These are phyloP conservation scores for Phalera bucephala DNA, from an alignment of 2,888 invertebrate species.

Conservation along the genomic window DNA sequence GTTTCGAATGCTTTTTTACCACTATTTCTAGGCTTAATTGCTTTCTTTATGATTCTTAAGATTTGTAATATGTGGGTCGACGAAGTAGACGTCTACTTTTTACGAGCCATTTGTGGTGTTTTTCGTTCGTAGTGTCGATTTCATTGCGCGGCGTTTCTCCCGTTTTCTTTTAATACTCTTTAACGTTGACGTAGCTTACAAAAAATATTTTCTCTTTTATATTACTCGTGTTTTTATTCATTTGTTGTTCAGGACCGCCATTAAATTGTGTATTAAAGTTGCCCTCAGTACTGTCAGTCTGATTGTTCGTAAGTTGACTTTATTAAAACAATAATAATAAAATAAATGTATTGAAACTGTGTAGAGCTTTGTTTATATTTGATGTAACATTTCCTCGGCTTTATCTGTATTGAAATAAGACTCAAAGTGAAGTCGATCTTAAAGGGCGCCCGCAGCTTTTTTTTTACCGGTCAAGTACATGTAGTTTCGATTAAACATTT, in stretches of 20 bases:
- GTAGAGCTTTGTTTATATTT: constrained; percentile 5
- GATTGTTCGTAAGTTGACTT: constrained; percentile 27
- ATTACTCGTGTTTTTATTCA: constrained; percentile 10
- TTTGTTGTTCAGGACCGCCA: constrained; percentile 2
- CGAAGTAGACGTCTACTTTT: constrained; percentile 32
- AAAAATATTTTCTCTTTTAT: constrained; percentile 11
- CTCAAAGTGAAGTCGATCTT: constrained; percentile 8
- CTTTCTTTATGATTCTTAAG: constrained; percentile 32
- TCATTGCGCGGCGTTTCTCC: constrained; percentile 16
- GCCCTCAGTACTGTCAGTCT: neutral
- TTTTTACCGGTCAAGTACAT: constrained; percentile 38
- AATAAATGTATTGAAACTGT: constrained; percentile 17
- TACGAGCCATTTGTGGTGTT: constrained; percentile 40
- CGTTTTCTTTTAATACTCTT: constrained; percentile 10
- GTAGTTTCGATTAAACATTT: constrained; percentile 37
- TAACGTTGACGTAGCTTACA: neutral
- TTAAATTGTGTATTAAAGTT: constrained; percentile 8
- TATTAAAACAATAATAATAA: constrained; percentile 23
- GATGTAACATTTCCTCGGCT: constrained; percentile 15
- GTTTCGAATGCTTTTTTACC: constrained; percentile 13
- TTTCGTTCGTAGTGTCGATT: constrained; percentile 26
- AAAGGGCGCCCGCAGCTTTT: constrained; percentile 41
- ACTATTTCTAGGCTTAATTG: constrained; percentile 27
- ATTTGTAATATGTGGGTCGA: constrained; percentile 39
- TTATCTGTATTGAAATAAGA: constrained; percentile 18